Percentiles rank a stretch among this genome's conserved stretches.
These are phyloP conservation scores for Papilio dardanus DNA, from an alignment of 1,140 invertebrate species.

Conservation along the genomic window DNA sequence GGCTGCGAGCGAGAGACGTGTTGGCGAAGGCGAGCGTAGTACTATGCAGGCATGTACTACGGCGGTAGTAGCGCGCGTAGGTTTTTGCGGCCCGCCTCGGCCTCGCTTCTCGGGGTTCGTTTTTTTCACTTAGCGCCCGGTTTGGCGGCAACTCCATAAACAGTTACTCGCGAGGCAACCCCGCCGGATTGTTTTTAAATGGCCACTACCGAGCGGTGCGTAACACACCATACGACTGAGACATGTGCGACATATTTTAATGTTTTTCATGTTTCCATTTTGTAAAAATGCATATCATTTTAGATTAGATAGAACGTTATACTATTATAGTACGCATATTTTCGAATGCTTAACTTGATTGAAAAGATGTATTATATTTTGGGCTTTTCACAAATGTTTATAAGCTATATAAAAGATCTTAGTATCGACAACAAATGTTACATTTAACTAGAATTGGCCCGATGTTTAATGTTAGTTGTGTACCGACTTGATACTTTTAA, in stretches of 20 bases:
- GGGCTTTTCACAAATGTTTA: too few relatives aligned
- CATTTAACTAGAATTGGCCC: too few relatives aligned
- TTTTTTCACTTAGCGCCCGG: conserved; percentile 68
- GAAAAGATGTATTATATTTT: too few relatives aligned
- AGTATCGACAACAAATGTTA: too few relatives aligned
- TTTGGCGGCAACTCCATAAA: conserved; percentile 77
- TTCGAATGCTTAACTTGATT: too few relatives aligned
- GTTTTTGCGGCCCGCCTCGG: conserved; percentile 73
- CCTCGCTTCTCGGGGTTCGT: conserved; percentile 47
- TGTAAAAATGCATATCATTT: not conserved
- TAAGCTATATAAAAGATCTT: too few relatives aligned
- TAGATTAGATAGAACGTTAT: not conserved
- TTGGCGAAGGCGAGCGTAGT: not conserved
- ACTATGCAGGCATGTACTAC: conserved; percentile 68
- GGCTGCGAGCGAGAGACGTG: not conserved
- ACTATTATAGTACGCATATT: too few relatives aligned
- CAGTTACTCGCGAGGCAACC: conserved; percentile 77
- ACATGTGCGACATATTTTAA: conserved; percentile 34
- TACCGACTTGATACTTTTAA: too few relatives aligned
- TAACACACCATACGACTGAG: conserved; percentile 52
- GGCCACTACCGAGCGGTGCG: conserved; percentile 46
- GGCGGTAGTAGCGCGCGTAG: conserved; percentile 54
- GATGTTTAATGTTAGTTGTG: too few relatives aligned
- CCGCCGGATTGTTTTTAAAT: conserved; percentile 77
- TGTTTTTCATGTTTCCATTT: not conserved